A percentile compares a stretch with the other conserved stretches of the same genome.
These are phyloP conservation scores for Trachelus iudaicus DNA, from an alignment of 2,888 invertebrate species.

Conservation along the genomic window DNA sequence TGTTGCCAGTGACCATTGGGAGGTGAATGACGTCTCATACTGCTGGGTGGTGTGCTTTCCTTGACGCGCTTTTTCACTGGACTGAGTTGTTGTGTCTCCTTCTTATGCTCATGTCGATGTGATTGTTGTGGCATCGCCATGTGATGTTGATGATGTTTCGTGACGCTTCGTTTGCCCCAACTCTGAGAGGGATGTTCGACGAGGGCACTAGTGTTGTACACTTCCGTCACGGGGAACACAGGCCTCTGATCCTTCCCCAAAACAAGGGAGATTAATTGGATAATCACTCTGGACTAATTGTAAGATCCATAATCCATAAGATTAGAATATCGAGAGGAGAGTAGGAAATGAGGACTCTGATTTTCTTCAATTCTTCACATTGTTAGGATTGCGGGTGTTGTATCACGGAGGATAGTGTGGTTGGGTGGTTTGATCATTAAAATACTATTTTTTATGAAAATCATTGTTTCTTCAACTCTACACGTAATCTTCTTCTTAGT, in stretches of 20 bases:
- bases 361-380: neutral
- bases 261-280: conserved; percentile 31
- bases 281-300: neutral
- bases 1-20: conserved; percentile 65
- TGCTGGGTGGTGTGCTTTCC: conserved; percentile 88
- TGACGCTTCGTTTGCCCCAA: conserved; percentile 67
- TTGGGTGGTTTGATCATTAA: neutral
- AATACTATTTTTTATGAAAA: neutral
- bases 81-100: conserved; percentile 89
- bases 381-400: neutral
- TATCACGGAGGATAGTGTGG: neutral
- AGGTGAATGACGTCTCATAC: conserved; percentile 61
- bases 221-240: conserved; percentile 72
- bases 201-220: conserved; percentile 69
- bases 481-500: conserved; percentile 18
- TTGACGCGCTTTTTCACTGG: conserved; percentile 98
- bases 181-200: conserved; percentile 68
- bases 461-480: conserved; percentile 15
- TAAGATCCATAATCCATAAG: too few species aligned
- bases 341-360: neutral
- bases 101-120: conserved; percentile 75
- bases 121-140: conserved; percentile 71
- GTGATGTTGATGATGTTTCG: conserved; percentile 73
- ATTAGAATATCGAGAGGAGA: neutral
- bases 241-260: conserved; percentile 71